Percentiles rank a stretch among this genome's conserved stretches.
Conservation (phyloP, 2,113 vertebrate genomes). For the Brienomyrus brachyistius region DNA sequence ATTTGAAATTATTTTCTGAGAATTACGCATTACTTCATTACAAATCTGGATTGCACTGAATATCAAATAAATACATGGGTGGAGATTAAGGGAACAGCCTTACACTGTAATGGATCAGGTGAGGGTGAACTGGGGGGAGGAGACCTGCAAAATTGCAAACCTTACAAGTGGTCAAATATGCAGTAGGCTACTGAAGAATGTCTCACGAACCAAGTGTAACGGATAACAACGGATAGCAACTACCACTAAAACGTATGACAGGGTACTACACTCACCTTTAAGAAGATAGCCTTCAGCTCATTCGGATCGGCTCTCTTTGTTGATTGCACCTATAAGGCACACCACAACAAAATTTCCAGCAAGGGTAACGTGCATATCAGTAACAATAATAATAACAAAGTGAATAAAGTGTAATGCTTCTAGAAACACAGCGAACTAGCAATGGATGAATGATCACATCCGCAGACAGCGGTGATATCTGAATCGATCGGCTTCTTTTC, state of each 20-base stretch:
- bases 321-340: conserved; percentile 67
- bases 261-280: conserved; percentile 71
- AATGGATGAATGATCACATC: neutral
- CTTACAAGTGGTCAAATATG: neutral
- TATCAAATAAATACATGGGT: neutral
- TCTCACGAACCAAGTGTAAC: neutral
- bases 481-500: neutral
- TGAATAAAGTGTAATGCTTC: neutral
- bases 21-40: neutral
- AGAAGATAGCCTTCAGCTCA: conserved; percentile 79
- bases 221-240: neutral
- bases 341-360: neutral
- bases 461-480: neutral
- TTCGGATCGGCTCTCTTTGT: conserved; percentile 82
- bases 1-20: neutral
- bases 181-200: neutral
- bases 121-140: neutral
- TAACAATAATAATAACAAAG: neutral
- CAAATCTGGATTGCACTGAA: neutral
- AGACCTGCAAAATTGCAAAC: neutral
- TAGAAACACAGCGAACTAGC: neutral
- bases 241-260: neutral
- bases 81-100: neutral
- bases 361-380: neutral
- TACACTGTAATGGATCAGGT: neutral